Base-by-base conservation (phyloP, 1,140 invertebrate species). In the Luehdorfia chinensis region DNA sequence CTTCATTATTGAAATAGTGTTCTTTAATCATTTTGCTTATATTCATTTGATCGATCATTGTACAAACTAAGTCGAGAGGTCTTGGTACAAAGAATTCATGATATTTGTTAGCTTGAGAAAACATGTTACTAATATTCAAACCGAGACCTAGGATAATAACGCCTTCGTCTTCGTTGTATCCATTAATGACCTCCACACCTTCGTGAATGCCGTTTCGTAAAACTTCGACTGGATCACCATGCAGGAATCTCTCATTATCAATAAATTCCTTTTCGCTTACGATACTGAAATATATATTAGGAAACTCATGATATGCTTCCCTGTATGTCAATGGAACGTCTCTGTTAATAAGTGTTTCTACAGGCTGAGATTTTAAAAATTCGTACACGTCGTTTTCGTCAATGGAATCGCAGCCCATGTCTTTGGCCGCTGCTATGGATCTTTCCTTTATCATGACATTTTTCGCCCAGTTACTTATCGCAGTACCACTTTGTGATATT, bases 181-280 rank as follows among this genome's bases (percentile, higher is more conserved):
- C 75, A 18, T 53, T 63, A 1, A 80, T 68, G n/a, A 80, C 46
- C 32, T 77, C 59, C 4, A 77, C 57, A 3, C 50, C 62, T 36
- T 76, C 61, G 33, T 79, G 71, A 6, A 76, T 56, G 0, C 62
- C 56, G 2, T 58, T 50, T 2, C 36, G 31, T 6, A 66, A 6
- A 4, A 47, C 37, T 0, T 68, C 59, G 15, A 46, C 30, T 0
- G 52, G 21, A 31, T 73, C 50, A 6, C 50, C 58, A 14, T 48
- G 30, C 12, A 59, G 45, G 19, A 65, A 77, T 30, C 37, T 50
- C 43, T 73, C 66, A 13, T 52, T 59, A 12, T 41, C 49, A 23
- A 33, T 43, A 36, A 75, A 75, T 37, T 66, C 12, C 13, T 66
- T 68, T 51, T 77, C 71, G 18, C 25, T 14, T 6, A 61, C 59